Conservation (phyloP, 2,888 invertebrate genomes). For the Amphipoea lucens region DNA sequence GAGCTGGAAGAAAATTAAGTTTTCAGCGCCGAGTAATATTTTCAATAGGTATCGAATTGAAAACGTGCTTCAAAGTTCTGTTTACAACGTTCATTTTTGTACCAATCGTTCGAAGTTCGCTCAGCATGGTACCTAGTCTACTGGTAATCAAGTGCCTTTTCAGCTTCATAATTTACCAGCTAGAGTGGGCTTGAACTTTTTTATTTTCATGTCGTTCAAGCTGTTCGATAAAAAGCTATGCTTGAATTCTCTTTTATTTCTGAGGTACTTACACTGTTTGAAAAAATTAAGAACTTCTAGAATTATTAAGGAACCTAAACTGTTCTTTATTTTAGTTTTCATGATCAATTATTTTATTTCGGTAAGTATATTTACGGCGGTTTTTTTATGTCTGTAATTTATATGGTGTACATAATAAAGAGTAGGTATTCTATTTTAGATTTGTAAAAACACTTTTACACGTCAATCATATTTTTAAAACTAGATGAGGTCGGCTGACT, state of each 20-base stretch:
- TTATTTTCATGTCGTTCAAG: not conserved
- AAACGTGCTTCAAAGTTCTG: conserved; percentile 30
- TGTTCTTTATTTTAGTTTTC: no score
- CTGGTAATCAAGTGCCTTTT: conserved; percentile 33
- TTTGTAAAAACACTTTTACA: no score
- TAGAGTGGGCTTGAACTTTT: not conserved
- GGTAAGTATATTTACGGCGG: no score
- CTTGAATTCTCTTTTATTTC: not conserved
- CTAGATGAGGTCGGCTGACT: no score
- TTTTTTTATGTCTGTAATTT: no score
- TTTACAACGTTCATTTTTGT: conserved; percentile 28
- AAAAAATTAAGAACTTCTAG: not conserved
- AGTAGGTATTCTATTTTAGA: no score
- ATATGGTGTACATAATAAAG: no score
- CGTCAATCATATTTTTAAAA: no score
- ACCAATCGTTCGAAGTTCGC: conserved; percentile 8
- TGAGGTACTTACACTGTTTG: not conserved
- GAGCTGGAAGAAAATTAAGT: conserved; percentile 19
- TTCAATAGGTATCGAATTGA: conserved; percentile 34
- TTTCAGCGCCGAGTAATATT: conserved; percentile 16
- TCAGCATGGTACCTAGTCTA: not conserved
- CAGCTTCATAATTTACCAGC: conserved; percentile 18
- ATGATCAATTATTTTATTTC: no score
- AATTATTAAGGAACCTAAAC: not conserved
- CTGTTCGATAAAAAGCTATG: not conserved